Evolutionary conservation across 2,113 vertebrate genomes (phyloP).

Genomic region (Anser brachyrhynchus): DNA sequence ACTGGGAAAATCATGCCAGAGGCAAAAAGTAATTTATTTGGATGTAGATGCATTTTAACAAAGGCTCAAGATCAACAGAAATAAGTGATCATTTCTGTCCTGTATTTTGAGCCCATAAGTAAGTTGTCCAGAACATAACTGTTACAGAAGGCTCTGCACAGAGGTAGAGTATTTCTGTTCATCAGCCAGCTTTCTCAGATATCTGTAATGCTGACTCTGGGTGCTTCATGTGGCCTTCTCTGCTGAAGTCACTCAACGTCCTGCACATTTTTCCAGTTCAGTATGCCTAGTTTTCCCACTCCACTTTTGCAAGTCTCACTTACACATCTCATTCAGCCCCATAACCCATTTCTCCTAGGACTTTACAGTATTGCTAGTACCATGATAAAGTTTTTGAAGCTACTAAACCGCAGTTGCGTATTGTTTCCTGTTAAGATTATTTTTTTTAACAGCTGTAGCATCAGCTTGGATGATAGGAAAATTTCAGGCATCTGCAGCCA

Average conservation of each 20-base stretch:
- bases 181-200: background rate
- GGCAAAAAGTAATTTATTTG: background rate
- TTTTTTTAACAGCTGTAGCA: background rate
- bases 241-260: background rate
- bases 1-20: background rate
- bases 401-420: background rate
- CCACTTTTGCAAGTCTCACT: background rate
- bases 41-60: background rate
- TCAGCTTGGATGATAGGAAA: background rate
- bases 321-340: rapidly evolving
- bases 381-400: background rate
- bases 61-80: background rate
- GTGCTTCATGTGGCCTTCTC: background rate
- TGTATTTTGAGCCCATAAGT: background rate
- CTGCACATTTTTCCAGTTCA: rapidly evolving
- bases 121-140: background rate
- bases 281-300: background rate
- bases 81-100: background rate
- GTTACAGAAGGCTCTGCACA: background rate
- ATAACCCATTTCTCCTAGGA: background rate
- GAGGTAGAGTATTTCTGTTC: rapidly evolving
- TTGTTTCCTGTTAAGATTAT: background rate
- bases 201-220: background rate
- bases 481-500: background rate
- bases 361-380: background rate